Percentiles rank a stretch among this genome's conserved stretches.
Evolutionary conservation across 1,140 invertebrate genomes (phyloP).

Genomic region (Dolichoris vasculosae): DNA sequence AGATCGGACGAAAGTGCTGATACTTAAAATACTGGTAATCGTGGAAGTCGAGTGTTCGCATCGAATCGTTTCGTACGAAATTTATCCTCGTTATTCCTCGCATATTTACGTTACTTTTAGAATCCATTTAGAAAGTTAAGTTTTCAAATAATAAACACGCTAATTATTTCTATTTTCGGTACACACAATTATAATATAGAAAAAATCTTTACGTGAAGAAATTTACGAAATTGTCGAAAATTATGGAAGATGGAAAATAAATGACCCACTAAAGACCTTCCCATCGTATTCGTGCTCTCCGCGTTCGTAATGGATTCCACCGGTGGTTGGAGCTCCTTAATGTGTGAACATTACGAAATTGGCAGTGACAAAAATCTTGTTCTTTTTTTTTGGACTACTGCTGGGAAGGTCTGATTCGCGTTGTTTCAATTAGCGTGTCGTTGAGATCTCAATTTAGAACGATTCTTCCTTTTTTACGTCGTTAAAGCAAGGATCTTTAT

Average conservation of each 20-base stretch:
- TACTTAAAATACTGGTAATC: too few relatives aligned
- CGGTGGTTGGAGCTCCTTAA: not conserved
- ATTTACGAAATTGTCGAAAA: not conserved
- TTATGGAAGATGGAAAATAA: not conserved
- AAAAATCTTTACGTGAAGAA: too few relatives aligned
- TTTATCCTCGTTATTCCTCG: too few relatives aligned
- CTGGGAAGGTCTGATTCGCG: not conserved
- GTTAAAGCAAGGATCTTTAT: not conserved
- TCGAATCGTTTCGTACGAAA: too few relatives aligned
- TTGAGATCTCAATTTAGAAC: not conserved
- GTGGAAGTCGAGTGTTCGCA: too few relatives aligned
- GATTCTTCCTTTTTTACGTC: not conserved
- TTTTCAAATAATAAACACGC: too few relatives aligned
- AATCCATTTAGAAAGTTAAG: too few relatives aligned
- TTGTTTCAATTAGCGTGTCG: not conserved
- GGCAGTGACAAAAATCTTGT: not conserved
- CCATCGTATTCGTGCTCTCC: not conserved
- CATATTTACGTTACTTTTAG: too few relatives aligned
- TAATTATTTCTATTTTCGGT: too few relatives aligned
- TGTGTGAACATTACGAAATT: not conserved
- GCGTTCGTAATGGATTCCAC: too few relatives aligned
- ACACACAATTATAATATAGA: too few relatives aligned
- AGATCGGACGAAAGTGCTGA: not conserved
- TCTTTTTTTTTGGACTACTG: not conserved
- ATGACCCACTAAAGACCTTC: not conserved